Conservation (phyloP, 2,888 invertebrate species). For the Harpagoxenus sublaevis region DNA sequence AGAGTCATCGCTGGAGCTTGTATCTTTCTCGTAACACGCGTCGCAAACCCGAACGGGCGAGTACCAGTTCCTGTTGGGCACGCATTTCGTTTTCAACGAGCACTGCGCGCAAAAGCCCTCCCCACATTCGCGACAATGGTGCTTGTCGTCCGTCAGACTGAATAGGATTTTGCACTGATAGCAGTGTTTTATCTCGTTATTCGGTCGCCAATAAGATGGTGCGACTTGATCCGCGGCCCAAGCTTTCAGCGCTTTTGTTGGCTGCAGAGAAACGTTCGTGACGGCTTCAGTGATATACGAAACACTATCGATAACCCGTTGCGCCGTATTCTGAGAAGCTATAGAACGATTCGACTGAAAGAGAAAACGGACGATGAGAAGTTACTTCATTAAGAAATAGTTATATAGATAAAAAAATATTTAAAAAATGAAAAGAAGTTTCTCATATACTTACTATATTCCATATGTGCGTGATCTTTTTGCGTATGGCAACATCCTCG, state of each 20-base stretch:
- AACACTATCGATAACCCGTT: slow-evolving; percentile 90
- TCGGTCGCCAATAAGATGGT: slow-evolving; percentile 93
- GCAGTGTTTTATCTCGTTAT: slow-evolving; percentile 91
- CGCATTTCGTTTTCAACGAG: slow-evolving; percentile 89
- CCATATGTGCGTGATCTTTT: slow-evolving; percentile 88
- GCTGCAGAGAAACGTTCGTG: slow-evolving; percentile 90
- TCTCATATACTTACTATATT: slow-evolving; percentile 83
- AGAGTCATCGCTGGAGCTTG: slow-evolving; percentile 77
- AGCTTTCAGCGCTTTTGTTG: slow-evolving; percentile 90
- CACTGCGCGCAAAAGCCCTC: slow-evolving; percentile 93
- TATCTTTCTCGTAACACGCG: slow-evolving; percentile 87
- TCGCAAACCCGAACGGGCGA: slow-evolving; percentile 92
- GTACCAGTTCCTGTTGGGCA: slow-evolving; percentile 91
- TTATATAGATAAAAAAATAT: not conserved
- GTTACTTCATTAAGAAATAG: not conserved
- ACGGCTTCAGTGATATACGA: slow-evolving; percentile 89
- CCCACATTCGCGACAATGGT: slow-evolving; percentile 93
- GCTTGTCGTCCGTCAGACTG: slow-evolving; percentile 88
- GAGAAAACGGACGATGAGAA: not conserved
- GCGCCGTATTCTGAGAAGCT: slow-evolving; percentile 88
- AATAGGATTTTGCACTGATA: slow-evolving; percentile 89
- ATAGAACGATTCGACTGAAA: slow-evolving; percentile 75
- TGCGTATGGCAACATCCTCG: slow-evolving; percentile 89
- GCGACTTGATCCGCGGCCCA: slow-evolving; percentile 94
- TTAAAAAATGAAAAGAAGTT: not conserved